Evolutionary conservation across 2,113 vertebrate species (phyloP), one percentile per base, ranked within the genome.

Genomic region (Prunella himalayana): DNA sequence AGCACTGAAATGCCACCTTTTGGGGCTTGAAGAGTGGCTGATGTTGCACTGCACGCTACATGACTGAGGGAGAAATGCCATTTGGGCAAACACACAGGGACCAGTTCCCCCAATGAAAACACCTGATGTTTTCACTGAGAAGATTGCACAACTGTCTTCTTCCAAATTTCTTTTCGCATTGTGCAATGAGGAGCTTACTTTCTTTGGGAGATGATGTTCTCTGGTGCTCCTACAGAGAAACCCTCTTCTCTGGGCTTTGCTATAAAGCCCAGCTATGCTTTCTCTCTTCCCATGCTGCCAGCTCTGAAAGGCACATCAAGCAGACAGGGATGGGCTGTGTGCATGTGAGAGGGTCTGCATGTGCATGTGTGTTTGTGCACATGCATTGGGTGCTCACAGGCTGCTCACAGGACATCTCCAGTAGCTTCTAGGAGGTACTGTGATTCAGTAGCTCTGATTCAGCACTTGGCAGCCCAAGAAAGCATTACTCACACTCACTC

Each of bases 21-120:
- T 45, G 31, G 31, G 23, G 9, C 4, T 23, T 50, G 37, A 65
- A 59, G 27, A 41, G 59, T 15, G 15, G 19, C 22, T 73, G 31
- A 44, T 6, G 4, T 19, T 6, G 1, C 42, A 17, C 12, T 0
- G 0, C 18, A 11, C 1, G 1, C 17, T 42, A 9, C 7, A 7
- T 4, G 10, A 44, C 33, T 20, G 2, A 13, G 42, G 21, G 10
- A 63, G 22, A 39, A 88, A 49, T 35, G 1, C 18, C 24, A 39
- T 89, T 82, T 60, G 39, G 14, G 37, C 33, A 81, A 83, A 25
- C 25, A 65, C 37, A 59, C 2, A 39, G 11, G 25, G 16, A 45
- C 15, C 9, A 41, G 9, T 22, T 60, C 2, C 12, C 8, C 20
- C 28, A 33, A 53, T 11, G 20, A 54, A 79, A 79, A 33, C 9